Conservation (phyloP, 2,113 vertebrate species). For the Chrysochloris asiatica region DNA sequence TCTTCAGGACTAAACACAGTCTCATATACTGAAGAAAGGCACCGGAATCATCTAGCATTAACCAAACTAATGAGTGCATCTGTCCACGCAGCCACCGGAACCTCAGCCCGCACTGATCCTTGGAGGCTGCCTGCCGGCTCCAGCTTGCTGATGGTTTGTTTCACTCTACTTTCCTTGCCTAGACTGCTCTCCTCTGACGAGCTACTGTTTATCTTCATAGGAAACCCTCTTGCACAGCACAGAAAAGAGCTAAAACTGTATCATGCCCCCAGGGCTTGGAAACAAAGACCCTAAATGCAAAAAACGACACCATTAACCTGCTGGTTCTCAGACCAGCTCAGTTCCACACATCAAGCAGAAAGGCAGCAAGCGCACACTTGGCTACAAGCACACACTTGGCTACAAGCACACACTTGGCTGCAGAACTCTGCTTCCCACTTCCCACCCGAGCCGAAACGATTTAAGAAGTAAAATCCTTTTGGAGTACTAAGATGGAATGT, state of each 20-base stretch:
- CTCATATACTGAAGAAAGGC: constrained; percentile 78
- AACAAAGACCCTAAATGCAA: constrained; percentile 82
- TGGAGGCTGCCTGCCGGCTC: constrained; percentile 67
- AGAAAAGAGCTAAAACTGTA: constrained; percentile 81
- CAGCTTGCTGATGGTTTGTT: constrained; percentile 78
- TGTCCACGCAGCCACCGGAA: constrained; percentile 49
- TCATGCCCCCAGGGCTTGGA: constrained; percentile 75
- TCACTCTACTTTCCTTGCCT: constrained; percentile 78
- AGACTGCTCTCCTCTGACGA: constrained; percentile 78
- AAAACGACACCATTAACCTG: constrained; percentile 80
- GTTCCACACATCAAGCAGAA: constrained; percentile 39
- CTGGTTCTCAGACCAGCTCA: constrained; percentile 70
- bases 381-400: background rate
- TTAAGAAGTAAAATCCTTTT: constrained; percentile 47
- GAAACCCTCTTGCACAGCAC: constrained; percentile 78
- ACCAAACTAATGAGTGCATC: constrained; percentile 61
- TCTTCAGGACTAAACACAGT: constrained; percentile 45
- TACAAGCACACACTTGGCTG: background rate
- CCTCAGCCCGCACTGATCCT: background rate
- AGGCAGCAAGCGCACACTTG: background rate
- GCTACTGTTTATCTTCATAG: constrained; percentile 78
- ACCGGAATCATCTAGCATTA: constrained; percentile 71
- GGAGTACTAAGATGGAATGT: constrained; percentile 44
- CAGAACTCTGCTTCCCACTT: background rate
- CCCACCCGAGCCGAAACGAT: background rate